Base-by-base conservation (phyloP, 2,113 vertebrate species). In the Arenaria interpres region DNA sequence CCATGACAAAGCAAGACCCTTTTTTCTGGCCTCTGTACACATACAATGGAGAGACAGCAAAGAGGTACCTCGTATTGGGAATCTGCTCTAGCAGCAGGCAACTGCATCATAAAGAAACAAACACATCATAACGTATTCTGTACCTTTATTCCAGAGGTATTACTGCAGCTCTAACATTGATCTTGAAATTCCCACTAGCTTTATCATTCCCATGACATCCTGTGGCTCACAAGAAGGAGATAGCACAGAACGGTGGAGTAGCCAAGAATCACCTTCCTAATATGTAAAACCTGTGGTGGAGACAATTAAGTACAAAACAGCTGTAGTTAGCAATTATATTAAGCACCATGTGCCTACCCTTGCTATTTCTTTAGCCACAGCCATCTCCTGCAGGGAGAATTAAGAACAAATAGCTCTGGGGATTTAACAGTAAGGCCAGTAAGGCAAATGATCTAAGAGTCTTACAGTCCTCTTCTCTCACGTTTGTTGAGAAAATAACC, bases 51-150 rank as follows among this genome's bases (percentile, higher is more conserved):
- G 8, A 80, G 5, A 56, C 4, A 5, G 10, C n/a, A 80, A 90
- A 64, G 24, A 30, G 4, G 10, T 7, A 14, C 5, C 53, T 20
- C 3, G 8, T 2, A 5, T 1, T 6, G 5, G 5, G 27, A 48
- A 59, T 3, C 12, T 53, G 8, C 18, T 50, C 21, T 18, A 24
- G 22, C 17, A 88, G 21, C 14, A 85, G 8, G 2, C 25, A 85
- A 45, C 35, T n/a, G 15, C 18, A 39, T 7, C 33, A n/a, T 0
- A 76, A 15, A 82, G 4, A 89, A 64, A 43, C 5, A 67, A 85
- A n/a, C 8, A 22, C 33, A 43, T 19, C 32, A 22, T 6, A 8
- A 3, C 45, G 39, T 35, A 59, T 74, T 37, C 33, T n/a, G 10
- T 60, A 82, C 66, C 35, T 89, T 69, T 59, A 37, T 27, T 85